These are phyloP conservation scores for Amblyornis subalaris DNA, from an alignment of 2,113 vertebrate genomes.

Conservation along the genomic window DNA sequence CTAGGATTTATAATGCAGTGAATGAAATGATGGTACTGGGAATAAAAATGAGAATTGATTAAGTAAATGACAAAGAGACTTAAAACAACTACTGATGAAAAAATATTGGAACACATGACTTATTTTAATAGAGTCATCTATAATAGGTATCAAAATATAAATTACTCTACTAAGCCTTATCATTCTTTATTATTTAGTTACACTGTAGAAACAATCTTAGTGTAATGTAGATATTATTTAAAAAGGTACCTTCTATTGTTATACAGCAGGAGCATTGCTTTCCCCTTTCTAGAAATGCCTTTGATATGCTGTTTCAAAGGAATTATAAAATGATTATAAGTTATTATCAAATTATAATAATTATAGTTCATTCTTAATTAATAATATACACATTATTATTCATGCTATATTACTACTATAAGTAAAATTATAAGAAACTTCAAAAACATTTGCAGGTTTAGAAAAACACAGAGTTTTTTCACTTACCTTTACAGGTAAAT, in stretches of 20 bases:
- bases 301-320: not conserved
- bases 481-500: not conserved
- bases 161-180: not conserved
- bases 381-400: not conserved
- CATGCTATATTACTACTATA: not conserved
- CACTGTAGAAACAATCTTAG: not conserved
- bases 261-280: not conserved
- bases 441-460: not conserved
- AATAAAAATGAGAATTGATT: not conserved
- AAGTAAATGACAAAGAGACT: not conserved
- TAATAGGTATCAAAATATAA: not conserved
- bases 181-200: slow-evolving; percentile 11
- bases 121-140: not conserved
- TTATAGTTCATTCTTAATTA: not conserved
- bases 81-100: slow-evolving; percentile 9
- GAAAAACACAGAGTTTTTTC: not conserved
- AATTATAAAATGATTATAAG: not conserved
- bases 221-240: not conserved
- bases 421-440: not conserved
- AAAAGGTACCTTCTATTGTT: not conserved
- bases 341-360: not conserved
- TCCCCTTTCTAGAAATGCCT: not conserved
- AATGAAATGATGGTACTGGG: not conserved
- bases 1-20: not conserved
- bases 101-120: not conserved